Percentiles rank a stretch among this genome's conserved stretches.
Evolutionary conservation across 2,797 vertebrate genomes (phyloP).

Genomic region (Nasua narica): DNA sequence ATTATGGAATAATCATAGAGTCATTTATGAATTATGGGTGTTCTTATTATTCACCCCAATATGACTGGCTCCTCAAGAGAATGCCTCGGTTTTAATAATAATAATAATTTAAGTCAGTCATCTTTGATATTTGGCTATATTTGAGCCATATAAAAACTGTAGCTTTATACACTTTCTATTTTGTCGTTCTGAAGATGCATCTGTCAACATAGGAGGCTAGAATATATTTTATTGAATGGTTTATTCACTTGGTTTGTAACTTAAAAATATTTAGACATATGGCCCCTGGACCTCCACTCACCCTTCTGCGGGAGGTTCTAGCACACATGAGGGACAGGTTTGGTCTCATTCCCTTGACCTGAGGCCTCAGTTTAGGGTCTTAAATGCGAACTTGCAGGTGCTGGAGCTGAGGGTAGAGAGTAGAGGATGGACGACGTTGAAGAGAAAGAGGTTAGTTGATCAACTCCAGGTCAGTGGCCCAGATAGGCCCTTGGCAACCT

Average conservation of each 20-base stretch:
- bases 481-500: not conserved
- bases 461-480: no score
- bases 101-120: not conserved
- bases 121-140: not conserved
- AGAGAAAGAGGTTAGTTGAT: not conserved
- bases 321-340: not conserved
- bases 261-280: not conserved
- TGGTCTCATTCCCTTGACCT: not conserved
- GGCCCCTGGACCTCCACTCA: not conserved
- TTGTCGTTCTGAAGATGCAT: not conserved
- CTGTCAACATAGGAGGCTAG: not conserved
- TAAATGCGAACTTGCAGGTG: not conserved
- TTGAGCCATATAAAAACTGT: not conserved
- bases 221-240: not conserved
- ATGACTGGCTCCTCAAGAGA: not conserved
- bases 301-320: not conserved
- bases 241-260: not conserved
- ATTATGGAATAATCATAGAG: not conserved
- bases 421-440: not conserved
- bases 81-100: not conserved
- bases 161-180: not conserved
- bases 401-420: no score
- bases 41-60: not conserved
- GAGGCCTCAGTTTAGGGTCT: not conserved
- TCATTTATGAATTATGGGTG: not conserved